phyloP scores from a whole-genome alignment of 2,113 vertebrate species.

The Platysteira castanea region DNA sequence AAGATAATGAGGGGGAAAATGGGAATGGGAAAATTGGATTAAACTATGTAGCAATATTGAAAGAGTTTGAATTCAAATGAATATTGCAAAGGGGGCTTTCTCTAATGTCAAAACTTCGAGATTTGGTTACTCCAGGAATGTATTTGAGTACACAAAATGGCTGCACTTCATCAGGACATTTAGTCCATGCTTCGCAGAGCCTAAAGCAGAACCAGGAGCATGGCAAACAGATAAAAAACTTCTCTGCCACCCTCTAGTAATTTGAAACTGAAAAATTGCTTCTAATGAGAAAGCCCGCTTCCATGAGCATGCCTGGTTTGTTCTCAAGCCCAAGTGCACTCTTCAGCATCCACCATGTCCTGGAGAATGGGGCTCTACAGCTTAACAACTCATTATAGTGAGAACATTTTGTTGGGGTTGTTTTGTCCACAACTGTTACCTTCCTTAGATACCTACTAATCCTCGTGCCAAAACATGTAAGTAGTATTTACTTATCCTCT shows the following conservation, averaged over 20 bases:
- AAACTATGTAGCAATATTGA: background rate
- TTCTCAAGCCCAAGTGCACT: background rate
- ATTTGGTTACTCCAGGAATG: background rate
- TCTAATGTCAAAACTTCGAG: background rate
- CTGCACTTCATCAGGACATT: background rate
- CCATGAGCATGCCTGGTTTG: background rate
- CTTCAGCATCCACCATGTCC: background rate
- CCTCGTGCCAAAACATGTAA: background rate
- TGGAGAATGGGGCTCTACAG: background rate
- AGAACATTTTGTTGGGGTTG: background rate
- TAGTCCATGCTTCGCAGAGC: background rate
- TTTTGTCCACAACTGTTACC: background rate
- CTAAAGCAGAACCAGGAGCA: background rate
- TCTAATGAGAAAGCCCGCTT: background rate
- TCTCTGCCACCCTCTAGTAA: background rate
- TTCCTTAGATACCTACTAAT: background rate
- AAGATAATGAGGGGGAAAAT: background rate
- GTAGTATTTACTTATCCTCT: background rate
- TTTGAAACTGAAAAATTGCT: background rate
- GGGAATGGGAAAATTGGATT: background rate
- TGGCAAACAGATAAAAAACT: background rate
- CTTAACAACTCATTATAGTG: background rate
- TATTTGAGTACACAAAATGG: background rate
- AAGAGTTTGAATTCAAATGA: background rate
- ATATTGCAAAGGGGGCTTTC: background rate